Evolutionary conservation across 2,888 invertebrate species (phyloP).

Genomic region (Oligia fasciuncula): DNA sequence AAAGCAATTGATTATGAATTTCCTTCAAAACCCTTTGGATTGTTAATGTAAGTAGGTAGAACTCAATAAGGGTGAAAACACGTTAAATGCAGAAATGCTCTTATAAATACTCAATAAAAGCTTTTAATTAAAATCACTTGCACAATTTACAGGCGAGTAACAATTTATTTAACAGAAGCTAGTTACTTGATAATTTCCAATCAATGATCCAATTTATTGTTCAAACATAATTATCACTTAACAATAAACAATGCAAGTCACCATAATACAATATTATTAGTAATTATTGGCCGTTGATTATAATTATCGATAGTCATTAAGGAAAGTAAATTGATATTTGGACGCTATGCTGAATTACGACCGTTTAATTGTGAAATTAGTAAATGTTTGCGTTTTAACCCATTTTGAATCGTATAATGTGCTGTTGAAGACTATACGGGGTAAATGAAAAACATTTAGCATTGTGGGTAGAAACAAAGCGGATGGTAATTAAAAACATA

Average conservation of each 20-base stretch:
- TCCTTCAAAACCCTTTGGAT: not conserved
- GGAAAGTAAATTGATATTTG: conserved; percentile 36
- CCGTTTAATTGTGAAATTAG: conserved; percentile 28
- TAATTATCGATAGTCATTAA: conserved; percentile 11
- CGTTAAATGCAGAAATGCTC: not conserved
- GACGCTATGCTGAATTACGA: conserved; percentile 14
- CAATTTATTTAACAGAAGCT: too few relatives aligned
- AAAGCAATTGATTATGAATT: not conserved
- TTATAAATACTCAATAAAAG: not conserved
- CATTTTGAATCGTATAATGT: conserved; percentile 10
- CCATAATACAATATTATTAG: not conserved
- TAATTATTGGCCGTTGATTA: not conserved
- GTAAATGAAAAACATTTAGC: conserved; percentile 8
- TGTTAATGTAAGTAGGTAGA: not conserved
- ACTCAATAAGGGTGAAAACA: not conserved
- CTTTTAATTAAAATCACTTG: not conserved
- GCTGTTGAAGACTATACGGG: not conserved
- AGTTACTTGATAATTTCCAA: not conserved
- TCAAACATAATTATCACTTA: not conserved
- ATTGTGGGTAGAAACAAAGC: not conserved
- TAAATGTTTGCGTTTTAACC: conserved; percentile 33
- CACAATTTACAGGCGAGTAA: not conserved
- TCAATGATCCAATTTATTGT: not conserved
- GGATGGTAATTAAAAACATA: conserved; percentile 31
- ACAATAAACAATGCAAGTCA: conserved; percentile 12